Percentiles rank a stretch among this genome's conserved stretches.
These are phyloP conservation scores for Pipa parva DNA, from an alignment of 2,113 vertebrate genomes.

Conservation along the genomic window DNA sequence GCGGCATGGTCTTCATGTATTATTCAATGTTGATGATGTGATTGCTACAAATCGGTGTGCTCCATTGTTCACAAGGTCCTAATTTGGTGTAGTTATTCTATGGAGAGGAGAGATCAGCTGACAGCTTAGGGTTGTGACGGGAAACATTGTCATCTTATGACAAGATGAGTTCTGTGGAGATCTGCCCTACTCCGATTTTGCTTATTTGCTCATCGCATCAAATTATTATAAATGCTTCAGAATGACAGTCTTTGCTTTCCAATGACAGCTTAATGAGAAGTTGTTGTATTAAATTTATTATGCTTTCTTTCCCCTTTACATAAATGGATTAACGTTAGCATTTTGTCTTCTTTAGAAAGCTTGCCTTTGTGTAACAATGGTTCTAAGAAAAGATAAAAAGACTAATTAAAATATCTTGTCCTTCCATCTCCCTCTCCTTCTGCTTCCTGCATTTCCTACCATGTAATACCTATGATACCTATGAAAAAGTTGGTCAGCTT, in stretches of 20 bases:
- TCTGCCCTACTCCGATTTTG: constrained; percentile 29
- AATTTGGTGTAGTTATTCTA: constrained; percentile 7
- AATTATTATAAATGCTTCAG: background rate
- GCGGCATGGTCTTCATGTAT: no score
- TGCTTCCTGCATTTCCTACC: no score
- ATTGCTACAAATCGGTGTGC: no score
- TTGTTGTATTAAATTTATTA: constrained; percentile 35
- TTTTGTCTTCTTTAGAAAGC: background rate
- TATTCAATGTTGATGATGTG: no score
- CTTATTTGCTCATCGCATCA: constrained; percentile 35
- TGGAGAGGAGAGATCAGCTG: constrained; percentile 22
- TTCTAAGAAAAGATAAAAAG: background rate
- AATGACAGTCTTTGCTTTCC: constrained; percentile 4
- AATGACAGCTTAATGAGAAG: constrained; percentile 24
- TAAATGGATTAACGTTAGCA: constrained; percentile 12
- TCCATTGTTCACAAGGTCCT: no score
- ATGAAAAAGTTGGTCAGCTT: no score
- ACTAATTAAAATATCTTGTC: no score
- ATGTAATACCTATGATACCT: no score
- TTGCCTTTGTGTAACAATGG: background rate
- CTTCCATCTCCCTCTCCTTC: no score
- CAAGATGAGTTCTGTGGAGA: constrained; percentile 39
- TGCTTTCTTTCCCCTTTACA: constrained; percentile 32
- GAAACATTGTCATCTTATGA: constrained; percentile 40
- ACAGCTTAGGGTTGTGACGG: constrained; percentile 33